phyloP scores from a whole-genome alignment of 2,888 invertebrate species.

The Oeneis ivallda region DNA sequence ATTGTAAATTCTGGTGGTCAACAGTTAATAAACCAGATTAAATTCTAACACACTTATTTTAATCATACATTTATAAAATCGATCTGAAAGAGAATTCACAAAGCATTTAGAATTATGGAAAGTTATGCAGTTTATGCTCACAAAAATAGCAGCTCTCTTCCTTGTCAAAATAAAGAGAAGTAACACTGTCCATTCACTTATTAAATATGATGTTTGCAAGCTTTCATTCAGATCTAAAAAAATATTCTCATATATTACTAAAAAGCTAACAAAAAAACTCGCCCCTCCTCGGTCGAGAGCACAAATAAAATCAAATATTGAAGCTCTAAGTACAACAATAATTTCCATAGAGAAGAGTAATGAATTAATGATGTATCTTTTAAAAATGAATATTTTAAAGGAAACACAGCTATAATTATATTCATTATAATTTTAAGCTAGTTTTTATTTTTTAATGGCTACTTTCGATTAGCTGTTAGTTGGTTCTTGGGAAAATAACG shows the following conservation, averaged over 20 bases:
- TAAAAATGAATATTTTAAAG: background rate
- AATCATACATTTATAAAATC: conserved; percentile 59
- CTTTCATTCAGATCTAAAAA: conserved; percentile 72
- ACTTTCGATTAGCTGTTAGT: background rate
- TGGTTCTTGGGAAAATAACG: background rate
- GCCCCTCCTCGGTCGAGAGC: conserved; percentile 43
- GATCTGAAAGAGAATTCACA: conserved; percentile 75
- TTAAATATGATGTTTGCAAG: conserved; percentile 56
- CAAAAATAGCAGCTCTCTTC: conserved; percentile 22
- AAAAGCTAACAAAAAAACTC: conserved; percentile 45
- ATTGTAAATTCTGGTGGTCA: conserved; percentile 47
- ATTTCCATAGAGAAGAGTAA: conserved; percentile 31
- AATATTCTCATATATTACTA: conserved; percentile 45
- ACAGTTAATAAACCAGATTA: conserved; percentile 63
- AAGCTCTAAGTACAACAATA: conserved; percentile 54
- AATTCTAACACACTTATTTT: conserved; percentile 54
- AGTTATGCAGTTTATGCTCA: conserved; percentile 22
- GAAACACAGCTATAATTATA: background rate
- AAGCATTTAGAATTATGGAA: conserved; percentile 51
- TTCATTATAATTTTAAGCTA: background rate
- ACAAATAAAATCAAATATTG: conserved; percentile 44
- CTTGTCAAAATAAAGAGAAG: conserved; percentile 29
- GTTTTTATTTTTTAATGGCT: background rate
- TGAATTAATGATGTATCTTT: conserved; percentile 8
- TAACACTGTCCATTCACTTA: conserved; percentile 27